phyloP scores from a whole-genome alignment of 2,797 vertebrate species.

The Heteromormyrus szaboi region DNA sequence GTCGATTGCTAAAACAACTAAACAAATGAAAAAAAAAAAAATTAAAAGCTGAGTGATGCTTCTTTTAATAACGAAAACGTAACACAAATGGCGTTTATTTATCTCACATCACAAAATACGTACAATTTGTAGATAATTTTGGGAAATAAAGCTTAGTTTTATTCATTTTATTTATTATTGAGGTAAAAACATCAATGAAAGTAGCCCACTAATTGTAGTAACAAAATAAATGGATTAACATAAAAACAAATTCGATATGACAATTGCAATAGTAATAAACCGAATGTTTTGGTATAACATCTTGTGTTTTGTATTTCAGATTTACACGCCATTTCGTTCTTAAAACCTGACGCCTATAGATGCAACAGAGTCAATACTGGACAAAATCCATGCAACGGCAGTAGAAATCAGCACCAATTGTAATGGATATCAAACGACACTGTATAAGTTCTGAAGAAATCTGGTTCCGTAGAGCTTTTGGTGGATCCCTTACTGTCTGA shows the following conservation, averaged over 20 bases:
- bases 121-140: not conserved
- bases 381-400: not conserved
- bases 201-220: not conserved
- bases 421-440: not conserved
- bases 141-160: not conserved
- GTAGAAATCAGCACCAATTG: not conserved
- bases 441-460: not conserved
- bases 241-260: not conserved
- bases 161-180: not conserved
- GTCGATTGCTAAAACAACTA: not conserved
- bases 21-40: not conserved
- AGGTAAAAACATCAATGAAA: not conserved
- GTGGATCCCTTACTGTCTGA: not conserved
- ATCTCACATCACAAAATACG: not conserved
- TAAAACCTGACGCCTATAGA: not conserved
- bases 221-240: not conserved
- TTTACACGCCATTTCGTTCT: not conserved
- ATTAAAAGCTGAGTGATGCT: not conserved
- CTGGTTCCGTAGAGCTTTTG: not conserved
- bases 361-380: not conserved
- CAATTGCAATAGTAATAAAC: not conserved
- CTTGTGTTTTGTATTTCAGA: not conserved
- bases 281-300: not conserved
- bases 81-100: not conserved
- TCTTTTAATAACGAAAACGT: not conserved